Conservation (phyloP, 1,140 invertebrate species). For the Tenebrio molitor region DNA sequence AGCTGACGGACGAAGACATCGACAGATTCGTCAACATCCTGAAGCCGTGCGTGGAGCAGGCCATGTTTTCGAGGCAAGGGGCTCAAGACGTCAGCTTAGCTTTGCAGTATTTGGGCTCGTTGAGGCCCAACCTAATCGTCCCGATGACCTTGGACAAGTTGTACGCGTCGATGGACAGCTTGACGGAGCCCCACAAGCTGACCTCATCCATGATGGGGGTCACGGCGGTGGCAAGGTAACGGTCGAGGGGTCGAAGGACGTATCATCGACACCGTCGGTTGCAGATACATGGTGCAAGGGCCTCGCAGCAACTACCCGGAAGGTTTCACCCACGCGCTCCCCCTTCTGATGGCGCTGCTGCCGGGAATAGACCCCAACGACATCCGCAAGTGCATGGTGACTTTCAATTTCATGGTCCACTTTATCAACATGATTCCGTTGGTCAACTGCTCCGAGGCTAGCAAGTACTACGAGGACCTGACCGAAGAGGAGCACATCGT, state of each 20-base stretch:
- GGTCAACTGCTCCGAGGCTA: slow-evolving; percentile 85
- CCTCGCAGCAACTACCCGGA: slow-evolving; percentile 77
- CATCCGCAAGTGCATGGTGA: slow-evolving; percentile 84
- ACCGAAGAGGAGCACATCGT: slow-evolving; percentile 83
- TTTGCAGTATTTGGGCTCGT: slow-evolving; percentile 80
- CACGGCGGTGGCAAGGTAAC: slow-evolving; percentile 75
- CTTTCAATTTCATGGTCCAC: slow-evolving; percentile 84
- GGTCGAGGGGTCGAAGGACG: slow-evolving; percentile 49
- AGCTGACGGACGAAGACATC: slow-evolving; percentile 85
- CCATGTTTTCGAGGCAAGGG: slow-evolving; percentile 84
- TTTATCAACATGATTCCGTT: slow-evolving; percentile 84
- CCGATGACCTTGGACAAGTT: slow-evolving; percentile 86
- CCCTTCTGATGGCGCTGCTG: slow-evolving; percentile 82
- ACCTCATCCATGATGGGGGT: slow-evolving; percentile 85
- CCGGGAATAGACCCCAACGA: slow-evolving; percentile 95
- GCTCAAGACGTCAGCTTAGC: slow-evolving; percentile 76
- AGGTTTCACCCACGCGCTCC: slow-evolving; percentile 85
- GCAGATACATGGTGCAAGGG: slow-evolving; percentile 76
- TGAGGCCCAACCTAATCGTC: slow-evolving; percentile 87
- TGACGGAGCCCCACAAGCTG: slow-evolving; percentile 90
- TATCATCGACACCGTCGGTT: background rate
- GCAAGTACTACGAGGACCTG: slow-evolving; percentile 75
- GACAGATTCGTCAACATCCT: slow-evolving; percentile 82
- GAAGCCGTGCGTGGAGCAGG: slow-evolving; percentile 66
- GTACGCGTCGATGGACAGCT: slow-evolving; percentile 83